These are phyloP conservation scores for Condylura cristata DNA, from an alignment of 2,113 vertebrate genomes.

Conservation along the genomic window DNA sequence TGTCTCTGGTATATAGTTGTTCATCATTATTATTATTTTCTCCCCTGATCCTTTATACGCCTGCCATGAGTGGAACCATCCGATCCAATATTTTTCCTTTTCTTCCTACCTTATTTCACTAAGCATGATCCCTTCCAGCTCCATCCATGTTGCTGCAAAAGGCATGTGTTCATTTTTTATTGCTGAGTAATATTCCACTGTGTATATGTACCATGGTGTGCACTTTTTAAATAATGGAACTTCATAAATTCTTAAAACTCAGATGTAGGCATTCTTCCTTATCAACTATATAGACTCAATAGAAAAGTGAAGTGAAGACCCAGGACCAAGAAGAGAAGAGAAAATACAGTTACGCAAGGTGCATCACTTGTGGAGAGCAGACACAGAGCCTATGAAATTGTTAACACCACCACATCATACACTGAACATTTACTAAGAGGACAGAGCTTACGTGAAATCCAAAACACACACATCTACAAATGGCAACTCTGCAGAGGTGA, in stretches of 20 bases:
- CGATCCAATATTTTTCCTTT: too few relatives aligned
- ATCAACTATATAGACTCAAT: neutral
- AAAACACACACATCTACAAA: neutral
- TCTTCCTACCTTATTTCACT: too few relatives aligned
- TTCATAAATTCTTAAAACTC: neutral
- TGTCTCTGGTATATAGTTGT: too few relatives aligned
- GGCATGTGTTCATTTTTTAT: too few relatives aligned
- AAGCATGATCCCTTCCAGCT: too few relatives aligned
- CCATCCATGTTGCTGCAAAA: too few relatives aligned
- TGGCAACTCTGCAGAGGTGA: neutral
- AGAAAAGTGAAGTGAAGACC: neutral
- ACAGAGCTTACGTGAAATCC: neutral
- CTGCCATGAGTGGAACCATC: too few relatives aligned
- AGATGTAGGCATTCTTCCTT: neutral
- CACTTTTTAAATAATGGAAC: neutral
- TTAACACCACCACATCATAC: too few relatives aligned
- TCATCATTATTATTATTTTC: too few relatives aligned
- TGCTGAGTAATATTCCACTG: too few relatives aligned
- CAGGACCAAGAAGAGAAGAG: neutral
- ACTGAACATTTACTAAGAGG: neutral
- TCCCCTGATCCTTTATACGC: too few relatives aligned
- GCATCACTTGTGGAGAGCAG: neutral
- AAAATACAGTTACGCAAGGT: neutral
- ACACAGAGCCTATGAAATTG: neutral
- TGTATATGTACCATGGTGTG: too few relatives aligned